A percentile compares a stretch with the other conserved stretches of the same genome.
Evolutionary conservation across 2,113 vertebrate genomes (phyloP).

Genomic region (Nyctibius bracteatus): DNA sequence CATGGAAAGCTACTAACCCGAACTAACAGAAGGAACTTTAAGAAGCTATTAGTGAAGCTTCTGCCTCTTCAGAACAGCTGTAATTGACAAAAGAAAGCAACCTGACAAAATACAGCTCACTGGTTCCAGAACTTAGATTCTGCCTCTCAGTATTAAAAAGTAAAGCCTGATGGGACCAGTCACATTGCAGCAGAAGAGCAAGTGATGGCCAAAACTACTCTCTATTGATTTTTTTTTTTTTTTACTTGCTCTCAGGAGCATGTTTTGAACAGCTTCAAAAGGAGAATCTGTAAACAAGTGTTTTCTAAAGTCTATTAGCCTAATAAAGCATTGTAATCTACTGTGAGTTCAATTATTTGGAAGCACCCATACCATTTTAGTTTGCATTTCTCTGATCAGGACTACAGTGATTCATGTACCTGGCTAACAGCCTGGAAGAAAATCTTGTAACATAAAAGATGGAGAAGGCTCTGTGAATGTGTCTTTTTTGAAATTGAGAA

Average conservation of each 20-base stretch:
- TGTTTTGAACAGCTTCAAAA: not conserved
- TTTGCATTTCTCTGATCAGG: not conserved
- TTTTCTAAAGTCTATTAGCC: not conserved
- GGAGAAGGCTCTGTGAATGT: not conserved
- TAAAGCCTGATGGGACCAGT: not conserved
- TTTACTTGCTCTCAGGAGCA: not conserved
- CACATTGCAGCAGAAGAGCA: not conserved
- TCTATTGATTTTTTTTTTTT: not conserved
- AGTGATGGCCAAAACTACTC: not conserved
- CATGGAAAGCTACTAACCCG: not conserved
- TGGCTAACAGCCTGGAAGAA: not conserved
- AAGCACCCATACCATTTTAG: not conserved
- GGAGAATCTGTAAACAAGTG: not conserved
- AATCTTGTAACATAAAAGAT: not conserved
- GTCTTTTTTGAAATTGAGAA: not conserved
- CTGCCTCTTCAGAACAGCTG: not conserved
- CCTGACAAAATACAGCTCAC: not conserved
- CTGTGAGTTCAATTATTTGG: not conserved
- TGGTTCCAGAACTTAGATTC: not conserved
- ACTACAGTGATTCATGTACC: not conserved
- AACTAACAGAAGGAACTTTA: not conserved
- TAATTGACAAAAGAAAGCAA: conserved; percentile 25
- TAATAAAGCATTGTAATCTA: not conserved
- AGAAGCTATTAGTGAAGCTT: not conserved
- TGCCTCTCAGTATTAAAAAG: not conserved